Base-by-base conservation (phyloP, 2,113 vertebrate genomes). In the Clarias batrachus region DNA sequence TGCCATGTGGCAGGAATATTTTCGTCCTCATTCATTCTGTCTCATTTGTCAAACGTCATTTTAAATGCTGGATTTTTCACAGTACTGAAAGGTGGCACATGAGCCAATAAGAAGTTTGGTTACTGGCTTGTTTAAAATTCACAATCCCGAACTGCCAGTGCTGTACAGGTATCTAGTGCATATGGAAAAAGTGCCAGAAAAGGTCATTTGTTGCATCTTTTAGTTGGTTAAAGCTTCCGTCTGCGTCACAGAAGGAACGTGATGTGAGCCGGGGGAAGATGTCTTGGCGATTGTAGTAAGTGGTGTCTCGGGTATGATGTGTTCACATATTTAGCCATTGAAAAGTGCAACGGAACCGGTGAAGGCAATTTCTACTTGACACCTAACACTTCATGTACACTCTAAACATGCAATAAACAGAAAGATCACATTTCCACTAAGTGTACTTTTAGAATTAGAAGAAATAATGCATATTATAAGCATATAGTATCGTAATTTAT, bases 191-290 rank as follows among this genome's bases (percentile, higher is more conserved):
- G 57, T 80, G 57, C 78, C 59, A 62, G 78, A 81, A 81, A 81
- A 81, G 78, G 78, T 81, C 59, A 81, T 37, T 81, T 81, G 78
- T 41, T 25, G 57, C 30, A 37, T 81, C 78, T 81, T 81, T 81
- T 59, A 16, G 30, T 30, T 81, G 14, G 59, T 81, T 62, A 81
- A 79, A 62, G 19, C 21, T 21, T 25, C n/a, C 33, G 78, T 81
- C 78, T 81, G 78, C 62, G 30, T 62, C 78, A 81, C 57, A 81
- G 30, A 23, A 23, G 57, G 78, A 81, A 62, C 5, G 62, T 41
- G 78, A 59, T 81, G 59, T 62, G 30, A 81, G 78, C 57, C 25
- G 4, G 30, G 78, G 59, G 17, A 81, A 81, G 57, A 62, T 81
- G 78, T 62, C 59, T 23, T 11, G 30, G 30, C 62, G 78, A 81